Evolutionary conservation across 2,797 vertebrate species (phyloP).

Genomic region (Ciconia nigra): DNA sequence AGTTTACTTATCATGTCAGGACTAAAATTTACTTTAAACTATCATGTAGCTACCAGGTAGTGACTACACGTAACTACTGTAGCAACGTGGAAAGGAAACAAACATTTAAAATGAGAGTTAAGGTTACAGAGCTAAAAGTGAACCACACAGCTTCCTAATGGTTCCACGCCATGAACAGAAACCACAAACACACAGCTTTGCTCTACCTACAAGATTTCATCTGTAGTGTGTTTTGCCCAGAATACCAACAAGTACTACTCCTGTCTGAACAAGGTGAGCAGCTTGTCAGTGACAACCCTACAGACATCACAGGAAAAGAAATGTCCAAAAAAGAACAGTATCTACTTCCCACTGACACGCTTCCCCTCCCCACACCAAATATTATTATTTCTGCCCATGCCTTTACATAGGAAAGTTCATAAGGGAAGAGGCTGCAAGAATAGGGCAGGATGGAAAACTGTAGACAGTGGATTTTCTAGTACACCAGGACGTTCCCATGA

Average conservation of each 20-base stretch:
- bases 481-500: constrained; percentile 60
- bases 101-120: background rate
- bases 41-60: background rate
- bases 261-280: background rate
- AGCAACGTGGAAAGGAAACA: background rate
- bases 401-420: background rate
- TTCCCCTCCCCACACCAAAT: background rate
- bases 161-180: background rate
- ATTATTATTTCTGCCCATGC: background rate
- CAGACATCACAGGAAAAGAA: background rate
- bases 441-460: background rate
- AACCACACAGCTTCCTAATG: background rate
- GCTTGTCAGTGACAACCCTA: background rate
- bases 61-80: background rate
- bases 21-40: background rate
- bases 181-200: background rate
- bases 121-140: background rate
- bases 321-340: background rate
- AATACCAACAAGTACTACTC: background rate
- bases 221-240: background rate
- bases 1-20: background rate
- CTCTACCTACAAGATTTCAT: background rate
- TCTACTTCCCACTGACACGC: background rate
- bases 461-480: background rate
- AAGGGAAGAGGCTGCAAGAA: background rate